Conservation (phyloP, 2,888 invertebrate genomes). For the Megamerina dolium region DNA sequence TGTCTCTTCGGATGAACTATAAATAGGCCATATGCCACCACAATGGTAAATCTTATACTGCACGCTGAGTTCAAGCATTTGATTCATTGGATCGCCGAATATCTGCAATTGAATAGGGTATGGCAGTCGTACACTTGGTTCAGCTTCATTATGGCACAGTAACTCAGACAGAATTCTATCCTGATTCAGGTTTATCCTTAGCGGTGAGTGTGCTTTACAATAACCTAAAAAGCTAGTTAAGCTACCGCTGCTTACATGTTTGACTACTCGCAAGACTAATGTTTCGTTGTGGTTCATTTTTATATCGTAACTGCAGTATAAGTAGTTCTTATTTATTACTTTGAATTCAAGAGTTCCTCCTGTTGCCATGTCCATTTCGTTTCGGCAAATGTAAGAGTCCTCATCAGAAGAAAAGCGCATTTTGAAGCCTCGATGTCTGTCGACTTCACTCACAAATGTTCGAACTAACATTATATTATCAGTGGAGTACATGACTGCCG, state of each 20-base stretch:
- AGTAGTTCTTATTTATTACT: conserved; percentile 15
- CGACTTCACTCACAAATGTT: conserved; percentile 53
- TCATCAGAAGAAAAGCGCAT: conserved; percentile 62
- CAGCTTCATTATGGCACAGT: conserved; percentile 29
- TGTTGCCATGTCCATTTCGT: conserved; percentile 1
- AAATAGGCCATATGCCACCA: conserved; percentile 57
- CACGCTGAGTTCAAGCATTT: conserved; percentile 40
- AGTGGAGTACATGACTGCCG: conserved; percentile 51
- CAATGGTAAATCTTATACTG: conserved; percentile 60
- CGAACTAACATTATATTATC: conserved; percentile 59
- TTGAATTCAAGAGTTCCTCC: conserved; percentile 19
- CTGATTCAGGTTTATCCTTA: conserved; percentile 24
- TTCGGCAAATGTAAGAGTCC: conserved; percentile 37
- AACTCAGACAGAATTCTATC: conserved; percentile 23
- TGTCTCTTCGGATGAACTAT: conserved; percentile 28
- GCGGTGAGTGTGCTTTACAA: conserved; percentile 23
- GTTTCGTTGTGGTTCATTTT: conserved; percentile 27
- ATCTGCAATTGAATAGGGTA: conserved; percentile 30
- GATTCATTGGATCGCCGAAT: conserved; percentile 26
- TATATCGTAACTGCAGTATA: conserved; percentile 33
- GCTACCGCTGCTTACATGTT: conserved; percentile 17
- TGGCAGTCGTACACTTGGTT: conserved; percentile 29
- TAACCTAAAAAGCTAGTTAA: conserved; percentile 1
- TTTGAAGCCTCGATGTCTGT: conserved; percentile 62
- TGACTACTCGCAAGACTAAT: conserved; percentile 25